Percentiles rank a stretch among this genome's conserved stretches.
Conservation (phyloP, 2,113 vertebrate species). For the Ancistrus triradiatus region DNA sequence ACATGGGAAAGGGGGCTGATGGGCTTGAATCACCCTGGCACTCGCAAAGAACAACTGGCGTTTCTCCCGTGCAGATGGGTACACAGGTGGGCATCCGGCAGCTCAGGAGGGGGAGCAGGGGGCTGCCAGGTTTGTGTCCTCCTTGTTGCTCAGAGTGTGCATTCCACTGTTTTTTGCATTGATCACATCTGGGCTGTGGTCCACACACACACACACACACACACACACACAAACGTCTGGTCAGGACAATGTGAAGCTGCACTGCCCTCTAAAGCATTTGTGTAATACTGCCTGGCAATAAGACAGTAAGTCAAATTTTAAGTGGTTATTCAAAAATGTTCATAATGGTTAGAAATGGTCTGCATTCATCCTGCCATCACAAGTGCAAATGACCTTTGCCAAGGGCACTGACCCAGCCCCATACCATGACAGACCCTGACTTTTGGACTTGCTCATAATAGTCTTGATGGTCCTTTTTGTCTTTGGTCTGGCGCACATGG, state of each 20-base stretch:
- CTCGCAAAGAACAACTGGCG: slow-evolving; percentile 68
- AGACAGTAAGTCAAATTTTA: too few relatives aligned
- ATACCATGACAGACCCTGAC: too few relatives aligned
- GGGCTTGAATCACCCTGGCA: slow-evolving; percentile 67
- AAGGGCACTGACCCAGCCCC: too few relatives aligned
- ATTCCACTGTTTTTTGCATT: slow-evolving; percentile 41
- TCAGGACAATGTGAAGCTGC: slow-evolving; percentile 51
- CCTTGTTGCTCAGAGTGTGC: slow-evolving; percentile 49
- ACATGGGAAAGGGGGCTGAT: slow-evolving; percentile 48
- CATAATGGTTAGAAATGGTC: too few relatives aligned
- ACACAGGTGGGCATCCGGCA: slow-evolving; percentile 67
- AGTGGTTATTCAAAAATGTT: too few relatives aligned
- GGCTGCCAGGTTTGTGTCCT: slow-evolving; percentile 68
- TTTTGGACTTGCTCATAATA: too few relatives aligned
- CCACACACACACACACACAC: too few relatives aligned
- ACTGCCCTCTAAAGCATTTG: slow-evolving; percentile 59
- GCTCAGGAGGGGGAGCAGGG: slow-evolving; percentile 41
- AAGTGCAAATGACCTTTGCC: too few relatives aligned
- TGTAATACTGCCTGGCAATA: not conserved
- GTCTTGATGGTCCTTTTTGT: too few relatives aligned
- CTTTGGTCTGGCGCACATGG: too few relatives aligned
- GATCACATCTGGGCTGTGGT: slow-evolving; percentile 63
- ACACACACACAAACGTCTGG: too few relatives aligned
- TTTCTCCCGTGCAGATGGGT: slow-evolving; percentile 68
- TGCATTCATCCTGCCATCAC: too few relatives aligned